These are phyloP conservation scores for Patella ulyssiponensis DNA, from an alignment of 2,888 invertebrate genomes.

Conservation along the genomic window DNA sequence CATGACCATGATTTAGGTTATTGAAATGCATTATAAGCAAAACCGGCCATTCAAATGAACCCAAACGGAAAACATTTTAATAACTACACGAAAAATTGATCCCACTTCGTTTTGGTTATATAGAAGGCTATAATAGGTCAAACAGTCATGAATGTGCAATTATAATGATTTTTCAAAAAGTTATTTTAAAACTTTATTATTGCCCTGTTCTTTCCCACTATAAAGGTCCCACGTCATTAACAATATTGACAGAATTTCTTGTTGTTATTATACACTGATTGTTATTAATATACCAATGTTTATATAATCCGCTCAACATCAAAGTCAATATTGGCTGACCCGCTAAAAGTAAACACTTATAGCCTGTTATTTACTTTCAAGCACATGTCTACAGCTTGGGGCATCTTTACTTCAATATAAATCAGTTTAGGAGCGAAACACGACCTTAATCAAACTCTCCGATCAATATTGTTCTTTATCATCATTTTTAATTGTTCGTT, in stretches of 20 bases:
- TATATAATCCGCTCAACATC: constrained; percentile 38
- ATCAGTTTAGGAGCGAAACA: background rate
- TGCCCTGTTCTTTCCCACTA: too few species aligned
- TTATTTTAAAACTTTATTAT: too few species aligned
- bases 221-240: too few species aligned
- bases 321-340: constrained; percentile 36
- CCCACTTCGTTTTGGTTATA: too few species aligned
- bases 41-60: too few species aligned
- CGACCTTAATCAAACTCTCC: background rate
- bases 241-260: background rate
- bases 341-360: constrained; percentile 29
- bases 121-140: too few species aligned
- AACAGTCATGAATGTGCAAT: too few species aligned
- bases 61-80: too few species aligned
- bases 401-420: background rate
- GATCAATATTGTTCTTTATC: background rate
- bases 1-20: too few species aligned
- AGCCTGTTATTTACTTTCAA: background rate
- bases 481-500: background rate
- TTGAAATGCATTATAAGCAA: too few species aligned
- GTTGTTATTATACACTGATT: background rate
- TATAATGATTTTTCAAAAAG: too few species aligned
- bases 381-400: constrained; percentile 9
- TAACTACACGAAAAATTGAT: too few species aligned
- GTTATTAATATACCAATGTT: constrained; percentile 30